These are phyloP conservation scores for Alethe diademata DNA, from an alignment of 2,113 vertebrate species.

Conservation along the genomic window DNA sequence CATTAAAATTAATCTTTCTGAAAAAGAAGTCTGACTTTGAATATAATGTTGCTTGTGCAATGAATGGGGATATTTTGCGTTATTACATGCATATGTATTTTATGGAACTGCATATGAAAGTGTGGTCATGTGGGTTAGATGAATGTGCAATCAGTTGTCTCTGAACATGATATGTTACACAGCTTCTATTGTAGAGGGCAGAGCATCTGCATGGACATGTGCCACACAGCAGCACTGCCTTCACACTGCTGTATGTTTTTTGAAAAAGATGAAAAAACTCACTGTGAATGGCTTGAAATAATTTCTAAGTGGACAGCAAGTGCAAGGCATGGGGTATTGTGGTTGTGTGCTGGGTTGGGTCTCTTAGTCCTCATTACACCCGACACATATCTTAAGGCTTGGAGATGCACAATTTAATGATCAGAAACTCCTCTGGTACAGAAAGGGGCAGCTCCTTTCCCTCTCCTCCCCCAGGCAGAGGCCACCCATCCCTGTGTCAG, in stretches of 20 bases:
- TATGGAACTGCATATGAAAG: neutral
- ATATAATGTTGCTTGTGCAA: neutral
- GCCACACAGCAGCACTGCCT: neutral
- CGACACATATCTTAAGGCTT: neutral
- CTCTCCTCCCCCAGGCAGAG: neutral
- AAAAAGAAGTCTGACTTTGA: conserved; percentile 10
- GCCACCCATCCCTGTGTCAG: accelerated
- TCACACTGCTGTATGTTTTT: neutral
- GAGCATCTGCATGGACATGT: neutral
- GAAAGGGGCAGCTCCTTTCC: neutral
- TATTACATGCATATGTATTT: neutral
- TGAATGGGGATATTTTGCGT: neutral
- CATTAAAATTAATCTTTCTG: conserved; percentile 55
- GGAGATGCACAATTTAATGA: neutral
- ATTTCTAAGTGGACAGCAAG: neutral
- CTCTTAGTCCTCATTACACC: neutral
- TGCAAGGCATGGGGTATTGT: neutral
- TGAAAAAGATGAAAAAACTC: neutral
- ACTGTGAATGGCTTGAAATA: neutral
- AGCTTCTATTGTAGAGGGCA: neutral
- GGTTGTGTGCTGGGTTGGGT: neutral
- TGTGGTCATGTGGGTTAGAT: neutral
- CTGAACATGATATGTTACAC: neutral
- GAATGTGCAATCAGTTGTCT: neutral
- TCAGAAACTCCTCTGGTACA: neutral